Evolutionary conservation across 37 sponge, comb jelly and placozoan species (phyloP).

Genomic region (Sycon ciliatum): DNA sequence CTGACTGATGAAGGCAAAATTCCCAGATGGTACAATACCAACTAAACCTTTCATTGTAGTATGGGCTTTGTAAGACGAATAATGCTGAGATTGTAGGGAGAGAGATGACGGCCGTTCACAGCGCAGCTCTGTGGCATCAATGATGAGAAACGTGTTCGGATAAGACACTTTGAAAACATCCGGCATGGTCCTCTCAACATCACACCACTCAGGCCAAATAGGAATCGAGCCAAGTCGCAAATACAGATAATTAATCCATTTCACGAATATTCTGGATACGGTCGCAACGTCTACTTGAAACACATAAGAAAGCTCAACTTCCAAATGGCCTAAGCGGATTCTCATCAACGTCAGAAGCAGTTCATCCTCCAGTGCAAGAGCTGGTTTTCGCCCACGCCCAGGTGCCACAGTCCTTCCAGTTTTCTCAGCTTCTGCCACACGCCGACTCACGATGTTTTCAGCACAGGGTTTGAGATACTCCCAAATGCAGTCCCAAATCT

Average conservation of each 20-base stretch:
- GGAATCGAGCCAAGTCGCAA: conserved; percentile 23
- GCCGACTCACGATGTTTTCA: too few species aligned
- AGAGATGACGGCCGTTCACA: conserved; percentile 37
- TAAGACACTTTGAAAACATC: conserved; percentile 15
- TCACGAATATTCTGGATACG: conserved; percentile 23
- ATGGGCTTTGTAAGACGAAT: conserved; percentile 39
- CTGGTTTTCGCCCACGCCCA: too few species aligned
- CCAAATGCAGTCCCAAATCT: too few species aligned
- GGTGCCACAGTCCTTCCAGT: too few species aligned
- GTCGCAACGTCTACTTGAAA: conserved; percentile 19
- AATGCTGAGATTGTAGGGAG: conserved; percentile 41
- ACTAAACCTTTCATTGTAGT: conserved; percentile 45
- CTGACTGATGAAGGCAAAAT: conserved; percentile 22
- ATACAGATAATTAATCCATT: conserved; percentile 38
- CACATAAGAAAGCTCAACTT: conserved; percentile 29
- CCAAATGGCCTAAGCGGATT: conserved; percentile 27
- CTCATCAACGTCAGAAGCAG: conserved; percentile 25
- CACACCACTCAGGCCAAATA: conserved; percentile 27
- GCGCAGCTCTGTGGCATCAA: conserved; percentile 50
- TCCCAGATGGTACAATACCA: conserved; percentile 38
- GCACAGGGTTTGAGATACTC: too few species aligned
- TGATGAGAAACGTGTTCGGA: conserved; percentile 43
- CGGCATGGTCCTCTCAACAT: conserved; percentile 29
- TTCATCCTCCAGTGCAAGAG: conserved; percentile 26
- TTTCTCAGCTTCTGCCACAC: too few species aligned